Base-by-base conservation (phyloP, 1,140 invertebrate genomes). In the Aleiodes sp. region DNA sequence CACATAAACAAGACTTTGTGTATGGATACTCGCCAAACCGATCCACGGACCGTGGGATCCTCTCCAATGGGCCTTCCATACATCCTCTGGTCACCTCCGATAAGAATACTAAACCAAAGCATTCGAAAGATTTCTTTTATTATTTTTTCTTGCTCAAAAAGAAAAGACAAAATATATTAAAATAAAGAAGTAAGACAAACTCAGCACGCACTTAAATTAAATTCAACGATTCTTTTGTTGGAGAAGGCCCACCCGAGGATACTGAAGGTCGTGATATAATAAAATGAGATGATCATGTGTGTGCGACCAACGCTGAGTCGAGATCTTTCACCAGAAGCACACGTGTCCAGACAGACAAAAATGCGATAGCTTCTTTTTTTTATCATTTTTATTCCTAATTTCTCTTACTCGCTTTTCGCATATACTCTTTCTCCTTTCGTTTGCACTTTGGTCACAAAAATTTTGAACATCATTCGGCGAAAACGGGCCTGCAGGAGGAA, bases 281-380 rank as follows among this genome's bases (percentile, higher is more conserved):
- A 52, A 65, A 52, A 65, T 68, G 16, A 43, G 28, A 29, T 29
- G 28, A 59, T 59, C 56, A 59, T 33, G 19, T 28, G 24, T 64
- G 35, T 43, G 57, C 24, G 71, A 73, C 71, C 71, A 73, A 73
- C 71, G 71, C 71, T 66, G 68, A 73, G 71, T 65, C 14, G 57
- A 37, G 33, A 28, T 56, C 60, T 56, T 72, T 72, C 56, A 37
- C 63, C 41, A 68, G 61, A 65, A 65, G 16, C 68, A 73, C 71
- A 73, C 71, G 71, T 73, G 71, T 70, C 68, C 71, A 73, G 71
- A 70, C 71, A 70, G 33, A 66, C 68, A 73, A 73, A 73, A 73
- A 70, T 73, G 67, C 68, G 65, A 62, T 26, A 12, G 14, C 28
- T 41, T 37, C n/a, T 52, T 31, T 67, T 67, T 67, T 67, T 63